These are phyloP conservation scores for Trochalopteron elliotii DNA, from an alignment of 2,113 vertebrate genomes.

Conservation along the genomic window DNA sequence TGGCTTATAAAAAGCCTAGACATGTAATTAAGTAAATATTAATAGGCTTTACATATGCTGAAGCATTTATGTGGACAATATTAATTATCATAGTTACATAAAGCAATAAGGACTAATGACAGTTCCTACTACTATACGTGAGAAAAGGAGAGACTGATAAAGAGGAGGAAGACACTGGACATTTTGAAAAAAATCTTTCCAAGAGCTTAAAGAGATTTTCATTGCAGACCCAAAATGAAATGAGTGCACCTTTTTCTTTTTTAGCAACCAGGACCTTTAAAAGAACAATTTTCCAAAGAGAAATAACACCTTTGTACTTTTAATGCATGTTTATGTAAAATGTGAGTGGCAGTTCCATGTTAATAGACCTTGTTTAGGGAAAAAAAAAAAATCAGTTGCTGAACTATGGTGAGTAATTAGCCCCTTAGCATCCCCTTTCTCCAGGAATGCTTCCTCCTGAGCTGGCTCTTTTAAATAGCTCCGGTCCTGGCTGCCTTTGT, in stretches of 20 bases:
- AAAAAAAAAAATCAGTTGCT: conserved; percentile 42
- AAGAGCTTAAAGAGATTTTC: background rate
- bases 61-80: background rate
- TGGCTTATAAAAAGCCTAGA: background rate
- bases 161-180: background rate
- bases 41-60: background rate
- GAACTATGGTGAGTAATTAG: conserved; percentile 85
- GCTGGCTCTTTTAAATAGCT: conserved; percentile 79
- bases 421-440: conserved; percentile 85
- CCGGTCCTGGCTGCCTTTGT: conserved; percentile 76
- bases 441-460: conserved; percentile 79
- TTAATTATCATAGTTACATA: background rate
- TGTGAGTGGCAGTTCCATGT: conserved; percentile 56
- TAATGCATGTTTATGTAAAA: conserved; percentile 69
- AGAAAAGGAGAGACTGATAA: background rate
- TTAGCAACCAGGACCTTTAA: conserved; percentile 14
- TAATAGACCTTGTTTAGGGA: conserved; percentile 64
- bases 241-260: background rate
- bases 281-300: conserved; percentile 45
- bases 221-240: background rate
- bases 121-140: background rate
- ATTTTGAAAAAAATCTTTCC: background rate
- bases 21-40: background rate
- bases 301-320: conserved; percentile 64
- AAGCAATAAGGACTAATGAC: conserved; percentile 1